These are phyloP conservation scores for Drosophila eugracilis DNA, from an alignment of 1,140 invertebrate genomes.

Conservation along the genomic window DNA sequence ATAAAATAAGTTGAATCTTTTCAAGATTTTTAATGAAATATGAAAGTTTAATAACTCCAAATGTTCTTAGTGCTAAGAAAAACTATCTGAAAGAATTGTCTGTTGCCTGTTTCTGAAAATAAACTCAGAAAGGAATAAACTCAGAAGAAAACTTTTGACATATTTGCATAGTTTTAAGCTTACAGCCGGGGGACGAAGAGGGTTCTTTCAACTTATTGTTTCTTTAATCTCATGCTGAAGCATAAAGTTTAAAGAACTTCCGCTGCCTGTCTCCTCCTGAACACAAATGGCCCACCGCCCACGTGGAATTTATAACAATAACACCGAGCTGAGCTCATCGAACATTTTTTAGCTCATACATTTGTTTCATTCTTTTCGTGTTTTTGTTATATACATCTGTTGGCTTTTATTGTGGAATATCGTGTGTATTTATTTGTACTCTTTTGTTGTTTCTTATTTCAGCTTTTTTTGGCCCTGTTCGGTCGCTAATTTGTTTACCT, in stretches of 20 bases:
- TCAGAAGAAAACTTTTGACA: slow-evolving; percentile 44
- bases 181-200: neutral
- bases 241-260: slow-evolving; percentile 58
- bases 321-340: slow-evolving; percentile 72
- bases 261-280: slow-evolving; percentile 6
- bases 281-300: neutral
- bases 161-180: slow-evolving; percentile 64
- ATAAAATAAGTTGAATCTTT: too few species aligned
- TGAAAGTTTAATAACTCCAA: neutral
- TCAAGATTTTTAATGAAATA: too few species aligned
- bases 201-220: slow-evolving; percentile 34
- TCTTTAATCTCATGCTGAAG: slow-evolving; percentile 28
- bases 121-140: slow-evolving; percentile 3
- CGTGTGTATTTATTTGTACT: slow-evolving; percentile 52
- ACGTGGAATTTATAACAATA: slow-evolving; percentile 53
- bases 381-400: slow-evolving; percentile 58
- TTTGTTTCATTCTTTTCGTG: slow-evolving; percentile 41
- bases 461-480: slow-evolving; percentile 29
- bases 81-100: slow-evolving; percentile 14
- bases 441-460: slow-evolving; percentile 39
- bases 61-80: neutral
- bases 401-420: slow-evolving; percentile 57
- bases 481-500: slow-evolving; percentile 74
- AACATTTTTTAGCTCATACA: slow-evolving; percentile 47
- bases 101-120: slow-evolving; percentile 12